These are phyloP conservation scores for Mellilla xanthometata DNA, from an alignment of 2,888 invertebrate genomes.

Conservation along the genomic window DNA sequence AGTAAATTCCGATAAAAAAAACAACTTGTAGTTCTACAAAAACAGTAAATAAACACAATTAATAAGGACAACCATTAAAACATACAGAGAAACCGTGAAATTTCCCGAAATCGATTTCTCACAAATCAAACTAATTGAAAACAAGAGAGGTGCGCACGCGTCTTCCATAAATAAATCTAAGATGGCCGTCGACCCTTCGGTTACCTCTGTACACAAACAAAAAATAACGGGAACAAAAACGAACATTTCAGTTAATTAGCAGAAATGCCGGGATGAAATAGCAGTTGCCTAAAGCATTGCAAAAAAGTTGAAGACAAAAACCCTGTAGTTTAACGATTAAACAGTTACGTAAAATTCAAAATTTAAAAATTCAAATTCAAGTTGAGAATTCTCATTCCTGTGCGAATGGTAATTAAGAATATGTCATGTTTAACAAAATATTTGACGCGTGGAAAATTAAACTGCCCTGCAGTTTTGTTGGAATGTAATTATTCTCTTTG, in stretches of 20 bases:
- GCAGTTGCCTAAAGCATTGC: slow-evolving; percentile 24
- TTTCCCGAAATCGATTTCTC: slow-evolving; percentile 53
- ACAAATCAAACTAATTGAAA: slow-evolving; percentile 62
- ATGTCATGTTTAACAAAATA: neutral
- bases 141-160: slow-evolving; percentile 47
- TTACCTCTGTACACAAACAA: slow-evolving; percentile 36
- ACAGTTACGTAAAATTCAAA: neutral
- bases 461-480: too few species aligned
- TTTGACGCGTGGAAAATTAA: neutral
- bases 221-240: slow-evolving; percentile 35
- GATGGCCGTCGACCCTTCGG: slow-evolving; percentile 48
- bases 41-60: slow-evolving; percentile 2
- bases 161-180: slow-evolving; percentile 50
- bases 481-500: too few species aligned
- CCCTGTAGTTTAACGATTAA: neutral
- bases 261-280: slow-evolving; percentile 16
- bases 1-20: too few species aligned
- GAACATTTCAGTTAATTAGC: slow-evolving; percentile 25
- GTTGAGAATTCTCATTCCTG: neutral
- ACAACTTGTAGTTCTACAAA: too few species aligned
- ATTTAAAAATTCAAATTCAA: neutral
- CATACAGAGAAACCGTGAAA: slow-evolving; percentile 16
- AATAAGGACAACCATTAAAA: slow-evolving; percentile 2
- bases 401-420: neutral
- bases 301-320: slow-evolving; percentile 1